A percentile compares a stretch with the other conserved stretches of the same genome.
These are phyloP conservation scores for Drosophila formosana DNA, from an alignment of 2,888 invertebrate species.

Conservation along the genomic window DNA sequence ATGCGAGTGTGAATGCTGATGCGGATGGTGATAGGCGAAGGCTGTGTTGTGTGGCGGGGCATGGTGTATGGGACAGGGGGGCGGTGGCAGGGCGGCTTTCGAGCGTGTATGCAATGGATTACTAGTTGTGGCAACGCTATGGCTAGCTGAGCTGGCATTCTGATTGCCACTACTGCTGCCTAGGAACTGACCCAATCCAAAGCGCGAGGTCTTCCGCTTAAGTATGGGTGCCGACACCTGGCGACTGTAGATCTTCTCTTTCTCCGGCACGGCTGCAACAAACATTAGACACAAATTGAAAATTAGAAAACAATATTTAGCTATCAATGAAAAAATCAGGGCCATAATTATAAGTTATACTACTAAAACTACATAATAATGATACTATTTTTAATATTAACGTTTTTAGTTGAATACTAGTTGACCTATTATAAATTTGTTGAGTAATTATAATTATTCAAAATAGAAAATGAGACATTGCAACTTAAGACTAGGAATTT, in stretches of 20 bases:
- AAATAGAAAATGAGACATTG: too few relatives aligned
- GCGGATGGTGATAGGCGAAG: slow-evolving; percentile 54
- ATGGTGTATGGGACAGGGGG: slow-evolving; percentile 66
- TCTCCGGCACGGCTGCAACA: slow-evolving; percentile 86
- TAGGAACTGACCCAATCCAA: slow-evolving; percentile 94
- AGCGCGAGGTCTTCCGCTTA: slow-evolving; percentile 95
- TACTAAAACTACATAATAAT: too few relatives aligned
- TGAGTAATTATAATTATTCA: too few relatives aligned
- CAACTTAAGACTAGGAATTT: too few relatives aligned
- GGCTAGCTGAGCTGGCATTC: slow-evolving; percentile 80
- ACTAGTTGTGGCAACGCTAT: slow-evolving; percentile 77
- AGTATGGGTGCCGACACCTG: slow-evolving; percentile 98
- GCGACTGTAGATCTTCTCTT: slow-evolving; percentile 94
- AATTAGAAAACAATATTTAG: too few relatives aligned
- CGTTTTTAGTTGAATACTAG: too few relatives aligned
- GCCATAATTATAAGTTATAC: too few relatives aligned
- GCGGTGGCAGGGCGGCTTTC: slow-evolving; percentile 28
- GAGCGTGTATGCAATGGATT: slow-evolving; percentile 79
- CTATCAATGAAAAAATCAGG: too few relatives aligned
- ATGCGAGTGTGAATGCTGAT: slow-evolving; percentile 32
- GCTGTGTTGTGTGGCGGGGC: slow-evolving; percentile 41
- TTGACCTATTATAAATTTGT: too few relatives aligned
- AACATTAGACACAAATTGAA: too few relatives aligned
- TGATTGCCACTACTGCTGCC: slow-evolving; percentile 85
- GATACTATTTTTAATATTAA: too few relatives aligned